phyloP scores from a whole-genome alignment of 2,888 invertebrate species.

The Orthosia incerta region DNA sequence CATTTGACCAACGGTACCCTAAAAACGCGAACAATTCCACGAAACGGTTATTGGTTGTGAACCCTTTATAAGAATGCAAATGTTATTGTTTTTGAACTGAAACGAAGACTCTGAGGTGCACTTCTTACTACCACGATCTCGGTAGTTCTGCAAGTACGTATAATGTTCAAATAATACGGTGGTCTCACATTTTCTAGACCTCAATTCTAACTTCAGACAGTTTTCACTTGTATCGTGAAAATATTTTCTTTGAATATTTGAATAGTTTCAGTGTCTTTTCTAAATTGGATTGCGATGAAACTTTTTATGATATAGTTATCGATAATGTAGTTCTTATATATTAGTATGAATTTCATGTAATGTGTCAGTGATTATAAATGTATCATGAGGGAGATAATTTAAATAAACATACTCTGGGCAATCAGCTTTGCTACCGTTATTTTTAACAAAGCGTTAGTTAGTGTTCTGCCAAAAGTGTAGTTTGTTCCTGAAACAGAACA shows the following conservation, averaged over 20 bases:
- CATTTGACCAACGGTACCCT: slow-evolving; percentile 22
- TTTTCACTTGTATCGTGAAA: slow-evolving; percentile 32
- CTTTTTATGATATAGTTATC: slow-evolving; percentile 1
- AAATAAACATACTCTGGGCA: too few species aligned
- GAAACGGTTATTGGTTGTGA: slow-evolving; percentile 73
- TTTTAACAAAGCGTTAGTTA: too few species aligned
- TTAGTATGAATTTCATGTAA: neutral
- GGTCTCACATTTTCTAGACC: slow-evolving; percentile 46
- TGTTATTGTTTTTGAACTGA: slow-evolving; percentile 76
- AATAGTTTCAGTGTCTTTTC: slow-evolving; percentile 14
- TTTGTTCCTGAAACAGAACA: too few species aligned
- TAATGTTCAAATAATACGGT: slow-evolving; percentile 55
- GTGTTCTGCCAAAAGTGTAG: too few species aligned
- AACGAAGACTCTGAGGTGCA: slow-evolving; percentile 74
- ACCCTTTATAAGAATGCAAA: slow-evolving; percentile 81
- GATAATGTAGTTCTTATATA: neutral
- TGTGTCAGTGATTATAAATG: too few species aligned
- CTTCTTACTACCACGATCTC: slow-evolving; percentile 70
- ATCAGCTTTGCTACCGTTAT: too few species aligned
- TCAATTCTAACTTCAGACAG: slow-evolving; percentile 35
- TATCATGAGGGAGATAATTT: too few species aligned
- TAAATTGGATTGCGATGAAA: slow-evolving; percentile 8
- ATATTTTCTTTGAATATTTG: slow-evolving; percentile 27
- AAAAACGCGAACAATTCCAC: slow-evolving; percentile 60
- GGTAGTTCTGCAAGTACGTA: slow-evolving; percentile 59